Evolutionary conservation across 2,113 vertebrate species (phyloP).

Genomic region (Pteruthius melanotis): DNA sequence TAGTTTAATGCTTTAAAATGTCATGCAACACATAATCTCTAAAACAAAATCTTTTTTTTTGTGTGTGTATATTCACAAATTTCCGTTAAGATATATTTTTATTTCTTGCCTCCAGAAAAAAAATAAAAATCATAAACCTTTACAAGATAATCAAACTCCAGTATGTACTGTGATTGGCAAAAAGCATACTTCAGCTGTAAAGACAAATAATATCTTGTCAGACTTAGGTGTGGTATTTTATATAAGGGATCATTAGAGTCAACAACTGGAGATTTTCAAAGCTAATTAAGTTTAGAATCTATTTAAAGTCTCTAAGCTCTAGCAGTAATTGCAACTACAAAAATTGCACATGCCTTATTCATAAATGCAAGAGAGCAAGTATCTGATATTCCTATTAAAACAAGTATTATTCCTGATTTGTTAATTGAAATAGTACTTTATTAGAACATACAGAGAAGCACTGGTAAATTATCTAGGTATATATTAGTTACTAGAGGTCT

Average conservation of each 20-base stretch:
- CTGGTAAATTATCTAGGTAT: not conserved
- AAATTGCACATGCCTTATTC: not conserved
- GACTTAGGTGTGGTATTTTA: not conserved
- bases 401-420: not conserved
- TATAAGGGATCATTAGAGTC: not conserved
- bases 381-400: not conserved
- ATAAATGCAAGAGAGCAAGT: not conserved
- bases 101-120: not conserved
- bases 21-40: slow-evolving; percentile 49
- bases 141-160: not conserved
- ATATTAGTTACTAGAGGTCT: not conserved
- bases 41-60: not conserved
- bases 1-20: slow-evolving; percentile 62
- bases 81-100: not conserved
- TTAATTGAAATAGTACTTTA: not conserved
- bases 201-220: not conserved
- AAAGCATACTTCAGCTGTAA: not conserved
- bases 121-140: not conserved
- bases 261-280: not conserved
- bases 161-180: not conserved
- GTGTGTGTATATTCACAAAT: not conserved
- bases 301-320: not conserved
- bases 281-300: not conserved
- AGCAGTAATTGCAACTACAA: not conserved
- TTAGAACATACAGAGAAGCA: not conserved